Conservation (phyloP, 2,797 vertebrate genomes). For the Alauda arvensis region DNA sequence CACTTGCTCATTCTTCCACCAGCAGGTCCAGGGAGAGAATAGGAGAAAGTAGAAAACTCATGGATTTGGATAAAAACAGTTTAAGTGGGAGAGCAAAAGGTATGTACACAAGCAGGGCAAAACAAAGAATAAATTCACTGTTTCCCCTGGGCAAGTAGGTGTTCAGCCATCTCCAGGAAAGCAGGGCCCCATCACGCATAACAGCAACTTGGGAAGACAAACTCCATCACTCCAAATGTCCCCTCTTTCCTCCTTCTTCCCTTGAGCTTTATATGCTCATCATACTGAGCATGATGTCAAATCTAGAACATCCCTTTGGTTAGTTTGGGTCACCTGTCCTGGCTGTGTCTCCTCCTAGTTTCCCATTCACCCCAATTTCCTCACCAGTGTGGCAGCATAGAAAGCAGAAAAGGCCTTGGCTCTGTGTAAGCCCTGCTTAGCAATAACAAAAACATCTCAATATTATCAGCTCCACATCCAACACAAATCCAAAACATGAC, state of each 20-base stretch:
- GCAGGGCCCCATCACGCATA: fast-evolving
- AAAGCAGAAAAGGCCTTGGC: not conserved
- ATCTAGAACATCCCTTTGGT: not conserved
- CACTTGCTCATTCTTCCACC: not conserved
- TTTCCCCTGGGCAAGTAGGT: not conserved
- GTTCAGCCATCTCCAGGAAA: not conserved
- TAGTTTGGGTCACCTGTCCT: not conserved
- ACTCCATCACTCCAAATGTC: too few relatives aligned
- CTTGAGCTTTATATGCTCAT: not conserved
- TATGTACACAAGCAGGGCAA: not conserved
- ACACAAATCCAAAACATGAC: not conserved
- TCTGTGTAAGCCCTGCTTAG: not conserved
- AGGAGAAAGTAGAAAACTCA: not conserved
- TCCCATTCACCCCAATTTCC: not conserved
- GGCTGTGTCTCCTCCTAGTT: not conserved
- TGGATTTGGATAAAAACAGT: not conserved
- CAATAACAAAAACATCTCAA: not conserved
- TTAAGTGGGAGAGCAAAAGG: not conserved
- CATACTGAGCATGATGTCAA: not conserved
- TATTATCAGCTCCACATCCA: not conserved
- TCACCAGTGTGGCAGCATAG: not conserved
- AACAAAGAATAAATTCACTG: not conserved
- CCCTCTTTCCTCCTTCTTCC: not conserved
- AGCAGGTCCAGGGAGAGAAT: not conserved
- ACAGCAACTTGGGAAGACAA: not conserved